Evolutionary conservation across 2,888 invertebrate genomes (phyloP).

Genomic region (Nymphalis polychloros): DNA sequence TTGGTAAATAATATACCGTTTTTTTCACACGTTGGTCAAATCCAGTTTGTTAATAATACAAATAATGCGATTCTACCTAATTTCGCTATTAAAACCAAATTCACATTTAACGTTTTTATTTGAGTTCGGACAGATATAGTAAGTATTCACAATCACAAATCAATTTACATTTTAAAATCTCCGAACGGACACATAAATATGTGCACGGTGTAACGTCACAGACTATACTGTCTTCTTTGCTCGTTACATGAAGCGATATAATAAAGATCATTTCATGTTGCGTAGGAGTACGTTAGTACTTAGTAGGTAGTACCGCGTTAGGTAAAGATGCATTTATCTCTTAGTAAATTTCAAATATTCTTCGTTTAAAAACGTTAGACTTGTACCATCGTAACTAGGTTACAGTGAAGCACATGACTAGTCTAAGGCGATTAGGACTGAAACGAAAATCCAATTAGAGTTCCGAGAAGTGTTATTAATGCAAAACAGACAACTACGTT

Average conservation of each 20-base stretch:
- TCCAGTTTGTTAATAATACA: too few species aligned
- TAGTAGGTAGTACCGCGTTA: background rate
- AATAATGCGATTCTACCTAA: too few species aligned
- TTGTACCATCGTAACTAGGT: background rate
- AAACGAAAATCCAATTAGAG: constrained; percentile 35
- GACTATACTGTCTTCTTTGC: constrained; percentile 41
- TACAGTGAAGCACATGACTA: background rate
- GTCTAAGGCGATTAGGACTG: constrained; percentile 27
- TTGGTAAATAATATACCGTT: too few species aligned
- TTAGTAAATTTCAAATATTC: background rate
- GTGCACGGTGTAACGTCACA: constrained; percentile 50
- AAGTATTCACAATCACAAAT: background rate
- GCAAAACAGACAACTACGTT: constrained; percentile 2
- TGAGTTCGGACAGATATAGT: background rate
- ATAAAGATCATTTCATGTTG: constrained; percentile 25
- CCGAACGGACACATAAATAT: constrained; percentile 18
- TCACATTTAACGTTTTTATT: background rate
- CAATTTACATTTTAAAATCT: constrained; percentile 9
- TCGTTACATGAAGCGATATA: constrained; percentile 10
- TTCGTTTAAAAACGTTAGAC: background rate
- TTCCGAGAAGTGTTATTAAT: constrained; percentile 23
- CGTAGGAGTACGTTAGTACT: constrained; percentile 16
- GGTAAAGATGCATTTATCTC: background rate
- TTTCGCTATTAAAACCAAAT: background rate
- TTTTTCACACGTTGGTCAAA: too few species aligned